Evolutionary conservation across 2,113 vertebrate genomes (phyloP).

Genomic region (Tylochromis polylepis): DNA sequence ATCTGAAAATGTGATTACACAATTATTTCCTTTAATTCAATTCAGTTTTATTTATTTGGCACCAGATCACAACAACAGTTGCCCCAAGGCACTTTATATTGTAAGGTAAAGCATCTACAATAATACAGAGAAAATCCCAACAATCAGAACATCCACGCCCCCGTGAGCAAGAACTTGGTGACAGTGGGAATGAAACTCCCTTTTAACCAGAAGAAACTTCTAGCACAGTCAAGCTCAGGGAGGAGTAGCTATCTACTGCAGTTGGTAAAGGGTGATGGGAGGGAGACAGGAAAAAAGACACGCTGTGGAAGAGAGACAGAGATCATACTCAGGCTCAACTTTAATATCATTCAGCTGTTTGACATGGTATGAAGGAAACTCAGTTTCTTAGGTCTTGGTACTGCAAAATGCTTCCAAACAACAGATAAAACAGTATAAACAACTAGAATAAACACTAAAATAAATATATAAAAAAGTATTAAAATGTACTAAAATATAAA

Average conservation of each 20-base stretch:
- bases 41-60: too few species aligned
- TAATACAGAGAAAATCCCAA: too few species aligned
- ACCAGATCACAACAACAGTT: too few species aligned
- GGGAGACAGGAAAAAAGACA: neutral
- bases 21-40: too few species aligned
- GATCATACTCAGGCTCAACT: neutral
- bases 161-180: neutral
- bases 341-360: neutral
- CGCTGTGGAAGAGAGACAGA: neutral
- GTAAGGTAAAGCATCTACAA: too few species aligned
- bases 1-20: too few species aligned
- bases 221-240: neutral
- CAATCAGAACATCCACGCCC: too few species aligned
- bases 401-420: neutral
- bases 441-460: neutral
- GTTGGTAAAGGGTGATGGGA: accelerated
- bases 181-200: neutral
- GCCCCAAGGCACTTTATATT: too few species aligned
- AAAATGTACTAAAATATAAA: too few species aligned
- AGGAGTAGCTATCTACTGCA: neutral
- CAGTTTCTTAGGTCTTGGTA: neutral
- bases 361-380: neutral
- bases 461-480: too few species aligned
- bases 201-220: neutral
- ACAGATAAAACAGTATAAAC: neutral